These are phyloP conservation scores for Crambe crambe DNA, from an alignment of 37 sponge, comb jelly and placozoan genomes.

Conservation along the genomic window DNA sequence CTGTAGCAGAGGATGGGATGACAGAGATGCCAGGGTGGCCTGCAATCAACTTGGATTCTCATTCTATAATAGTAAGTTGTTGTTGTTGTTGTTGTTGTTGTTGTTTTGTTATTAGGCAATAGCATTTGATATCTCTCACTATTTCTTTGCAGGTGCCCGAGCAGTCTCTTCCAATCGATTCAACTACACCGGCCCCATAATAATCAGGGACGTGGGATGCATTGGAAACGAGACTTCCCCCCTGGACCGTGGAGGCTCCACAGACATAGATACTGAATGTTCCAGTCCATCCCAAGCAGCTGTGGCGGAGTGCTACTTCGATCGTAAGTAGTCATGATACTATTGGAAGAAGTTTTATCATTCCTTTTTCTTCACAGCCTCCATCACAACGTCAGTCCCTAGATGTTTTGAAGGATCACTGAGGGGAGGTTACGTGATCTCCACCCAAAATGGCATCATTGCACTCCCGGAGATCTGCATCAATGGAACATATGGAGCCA, in stretches of 20 bases:
- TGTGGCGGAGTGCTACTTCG: neutral
- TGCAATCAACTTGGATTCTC: neutral
- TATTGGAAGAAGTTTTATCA: no score
- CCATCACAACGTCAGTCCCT: neutral
- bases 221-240: neutral
- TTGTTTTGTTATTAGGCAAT: no score
- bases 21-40: neutral
- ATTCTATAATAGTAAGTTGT: no score
- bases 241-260: neutral
- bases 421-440: neutral
- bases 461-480: constrained; percentile 5
- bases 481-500: constrained; percentile 4
- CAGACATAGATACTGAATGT: neutral
- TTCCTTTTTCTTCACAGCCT: no score
- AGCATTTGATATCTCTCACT: no score
- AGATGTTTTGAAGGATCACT: neutral
- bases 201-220: neutral
- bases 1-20: neutral
- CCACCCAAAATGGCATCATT: neutral
- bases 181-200: neutral
- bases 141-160: neutral
- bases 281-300: neutral
- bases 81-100: no score
- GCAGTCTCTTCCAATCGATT: neutral
- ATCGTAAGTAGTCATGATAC: neutral